Conservation (phyloP, 2,797 vertebrate genomes). For the Sebastes itinus region DNA sequence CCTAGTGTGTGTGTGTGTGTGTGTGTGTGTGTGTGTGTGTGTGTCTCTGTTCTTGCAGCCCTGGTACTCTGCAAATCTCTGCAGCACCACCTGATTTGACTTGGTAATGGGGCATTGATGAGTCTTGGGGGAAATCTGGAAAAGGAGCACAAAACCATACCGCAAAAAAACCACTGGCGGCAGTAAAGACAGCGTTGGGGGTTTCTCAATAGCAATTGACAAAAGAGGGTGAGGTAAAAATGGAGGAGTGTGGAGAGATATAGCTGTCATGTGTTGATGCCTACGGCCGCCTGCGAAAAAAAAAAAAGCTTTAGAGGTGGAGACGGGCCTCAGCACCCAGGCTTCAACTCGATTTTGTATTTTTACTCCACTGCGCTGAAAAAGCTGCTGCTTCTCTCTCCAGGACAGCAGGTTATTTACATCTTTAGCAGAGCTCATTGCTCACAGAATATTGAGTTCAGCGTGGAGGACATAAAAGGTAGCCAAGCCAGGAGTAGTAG, state of each 20-base stretch:
- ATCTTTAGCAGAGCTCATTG: slow-evolving; percentile 77
- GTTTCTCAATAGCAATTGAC: slow-evolving; percentile 80
- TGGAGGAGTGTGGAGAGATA: slow-evolving; percentile 54
- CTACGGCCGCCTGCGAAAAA: slow-evolving; percentile 51
- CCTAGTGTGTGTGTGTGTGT: background rate
- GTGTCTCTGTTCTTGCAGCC: slow-evolving; percentile 47
- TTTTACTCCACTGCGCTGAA: slow-evolving; percentile 43
- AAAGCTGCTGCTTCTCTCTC: slow-evolving; percentile 55
- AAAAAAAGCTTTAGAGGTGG: slow-evolving; percentile 58
- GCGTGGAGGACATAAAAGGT: slow-evolving; percentile 72
- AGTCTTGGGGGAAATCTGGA: slow-evolving; percentile 88
- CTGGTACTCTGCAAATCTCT: slow-evolving; percentile 81
- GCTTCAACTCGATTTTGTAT: slow-evolving; percentile 64
- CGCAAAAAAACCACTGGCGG: slow-evolving; percentile 69
- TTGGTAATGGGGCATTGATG: slow-evolving; percentile 98
- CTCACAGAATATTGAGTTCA: slow-evolving; percentile 71
- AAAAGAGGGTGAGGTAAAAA: slow-evolving; percentile 54
- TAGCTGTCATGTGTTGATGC: slow-evolving; percentile 81
- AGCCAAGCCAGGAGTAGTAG: slow-evolving; percentile 66
- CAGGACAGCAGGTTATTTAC: slow-evolving; percentile 73
- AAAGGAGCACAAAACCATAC: slow-evolving; percentile 80
- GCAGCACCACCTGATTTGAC: slow-evolving; percentile 98
- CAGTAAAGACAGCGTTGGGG: slow-evolving; percentile 83
- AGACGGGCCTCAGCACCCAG: slow-evolving; percentile 43
- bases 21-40: background rate